Evolutionary conservation across 1,140 invertebrate genomes (phyloP), one percentile per base, ranked within the genome.

Genomic region (Vollenhovia emeryi): DNA sequence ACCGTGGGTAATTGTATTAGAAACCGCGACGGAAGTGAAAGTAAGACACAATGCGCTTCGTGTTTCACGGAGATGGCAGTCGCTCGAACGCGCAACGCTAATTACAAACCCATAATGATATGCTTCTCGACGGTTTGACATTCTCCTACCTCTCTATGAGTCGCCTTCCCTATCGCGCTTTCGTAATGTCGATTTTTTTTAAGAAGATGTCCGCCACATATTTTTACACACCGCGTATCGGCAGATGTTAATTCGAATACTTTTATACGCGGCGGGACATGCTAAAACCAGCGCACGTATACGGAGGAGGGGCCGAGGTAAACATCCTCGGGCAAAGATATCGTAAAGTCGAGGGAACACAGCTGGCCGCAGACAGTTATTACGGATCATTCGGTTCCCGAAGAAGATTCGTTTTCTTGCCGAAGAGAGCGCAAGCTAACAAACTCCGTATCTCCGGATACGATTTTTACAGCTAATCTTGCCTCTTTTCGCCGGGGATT

Each of bases 281-380:
- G 36, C 36, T 71, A 40, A 50, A 18, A 18, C 1, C 18, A 33
- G 11, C 30, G 36, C 50, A 24, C 15, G 6, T 5, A 36, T 36
- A 40, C 2, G 36, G 30, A 18, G 30, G 36, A 64, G n/a, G 21
- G 33, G 18, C 7, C 9, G 6, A 48, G 30, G 24, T 57, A 52
- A 24, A 74, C 59, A 68, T 83, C 40, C 50, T n/a, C 74, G 18
- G 40, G n/a, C 75, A 64, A 68, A 64, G 50, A 83, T 48, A 57
- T 59, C 62, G 24, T 84, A 88, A 88, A 88, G 43, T 84, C 43
- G 66, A 43, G 71, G 45, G 48, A 69, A 88, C 74, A 76, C 68
- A 73, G 60, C 50, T 73, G 74, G 76, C 82, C 43, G 59, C 45
- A 59, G 74, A 88, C 82, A 75, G 82, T 85, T 88, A 88, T 88